Evolutionary conservation across 1,140 invertebrate genomes (phyloP).

Genomic region (Drosophila simulans): DNA sequence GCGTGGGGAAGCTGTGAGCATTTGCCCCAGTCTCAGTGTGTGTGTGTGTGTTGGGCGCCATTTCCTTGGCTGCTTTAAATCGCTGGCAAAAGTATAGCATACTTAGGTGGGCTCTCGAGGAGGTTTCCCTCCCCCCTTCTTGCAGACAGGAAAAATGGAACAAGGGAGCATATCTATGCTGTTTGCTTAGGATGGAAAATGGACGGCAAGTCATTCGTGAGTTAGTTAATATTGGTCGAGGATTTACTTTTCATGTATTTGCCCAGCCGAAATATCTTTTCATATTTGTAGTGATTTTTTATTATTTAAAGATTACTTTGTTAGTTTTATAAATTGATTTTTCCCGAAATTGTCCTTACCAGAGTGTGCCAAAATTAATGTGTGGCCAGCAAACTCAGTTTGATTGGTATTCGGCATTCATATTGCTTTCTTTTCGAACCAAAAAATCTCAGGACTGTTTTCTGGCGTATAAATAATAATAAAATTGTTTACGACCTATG

Average conservation of each 20-base stretch:
- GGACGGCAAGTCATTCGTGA: constrained; percentile 42
- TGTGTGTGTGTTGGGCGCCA: constrained; percentile 36
- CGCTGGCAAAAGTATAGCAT: constrained; percentile 56
- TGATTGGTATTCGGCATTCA: not conserved
- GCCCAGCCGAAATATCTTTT: constrained; percentile 36
- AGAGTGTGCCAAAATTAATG: not conserved
- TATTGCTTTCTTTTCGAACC: not conserved
- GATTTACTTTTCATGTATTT: constrained; percentile 53
- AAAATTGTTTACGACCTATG: not conserved
- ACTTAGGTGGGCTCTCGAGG: constrained; percentile 44
- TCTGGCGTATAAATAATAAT: not conserved
- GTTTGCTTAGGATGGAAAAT: constrained; percentile 52
- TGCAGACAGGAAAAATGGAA: not conserved
- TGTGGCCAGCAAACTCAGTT: not conserved
- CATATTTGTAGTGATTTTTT: constrained; percentile 48
- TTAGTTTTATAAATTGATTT: constrained; percentile 45
- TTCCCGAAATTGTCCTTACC: not conserved
- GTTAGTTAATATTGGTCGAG: constrained; percentile 49
- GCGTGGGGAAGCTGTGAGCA: constrained; percentile 31
- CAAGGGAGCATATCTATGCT: constrained; percentile 16
- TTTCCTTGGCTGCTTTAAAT: constrained; percentile 64
- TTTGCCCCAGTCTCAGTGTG: not conserved
- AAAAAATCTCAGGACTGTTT: not conserved
- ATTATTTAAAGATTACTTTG: constrained; percentile 28
- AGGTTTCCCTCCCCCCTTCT: not conserved